Evolutionary conservation across 2,113 vertebrate species (phyloP), one percentile per base, ranked within the genome.

Genomic region (Saguinus imperator): DNA sequence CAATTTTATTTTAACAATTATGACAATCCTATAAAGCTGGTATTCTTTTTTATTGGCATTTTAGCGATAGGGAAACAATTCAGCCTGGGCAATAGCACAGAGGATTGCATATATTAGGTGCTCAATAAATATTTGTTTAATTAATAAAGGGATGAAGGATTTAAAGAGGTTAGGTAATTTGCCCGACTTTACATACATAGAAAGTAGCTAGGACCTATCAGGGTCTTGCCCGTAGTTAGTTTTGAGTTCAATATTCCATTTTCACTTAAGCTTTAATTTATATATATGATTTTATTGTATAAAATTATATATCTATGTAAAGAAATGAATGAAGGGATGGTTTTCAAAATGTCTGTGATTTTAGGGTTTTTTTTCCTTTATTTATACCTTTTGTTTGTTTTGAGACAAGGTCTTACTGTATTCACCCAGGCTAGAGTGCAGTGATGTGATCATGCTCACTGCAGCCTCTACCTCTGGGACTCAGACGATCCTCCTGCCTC

Each of bases 41-140:
- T 89, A 25, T 6, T 83, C 8, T 91, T 94, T 87, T 92, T 90
- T 76, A 72, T 72, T 61, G 8, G 8, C 40, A 57, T 76, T 93
- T 94, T 96, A 77, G 72, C 82, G 5, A 80, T 52, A 48, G 77
- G 89, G 27, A 85, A 82, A 73, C 27, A 77, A 17, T 43, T 73
- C 50, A 91, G 16, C 64, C 9, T 40, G n/a, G 72, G 29, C 17
- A 68, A 23, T 25, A 88, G 37, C 66, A 82, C 17, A 86, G 45
- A 81, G 55, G 4, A 25, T 80, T 85, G 76, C 57, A 35, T 91
- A 5, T 76, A 55, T 88, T 92, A 92, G 14, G n/a, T 85, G 20
- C 66, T 94, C 86, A 91, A 29, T 91, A 94, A 81, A 37, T 83
- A n/a, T 66, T 73, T 94, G 48, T 76, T 83, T 76, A 91, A n/a